A percentile compares a stretch with the other conserved stretches of the same genome.
Evolutionary conservation across 2,113 vertebrate genomes (phyloP).

Genomic region (Lasiurus borealis): DNA sequence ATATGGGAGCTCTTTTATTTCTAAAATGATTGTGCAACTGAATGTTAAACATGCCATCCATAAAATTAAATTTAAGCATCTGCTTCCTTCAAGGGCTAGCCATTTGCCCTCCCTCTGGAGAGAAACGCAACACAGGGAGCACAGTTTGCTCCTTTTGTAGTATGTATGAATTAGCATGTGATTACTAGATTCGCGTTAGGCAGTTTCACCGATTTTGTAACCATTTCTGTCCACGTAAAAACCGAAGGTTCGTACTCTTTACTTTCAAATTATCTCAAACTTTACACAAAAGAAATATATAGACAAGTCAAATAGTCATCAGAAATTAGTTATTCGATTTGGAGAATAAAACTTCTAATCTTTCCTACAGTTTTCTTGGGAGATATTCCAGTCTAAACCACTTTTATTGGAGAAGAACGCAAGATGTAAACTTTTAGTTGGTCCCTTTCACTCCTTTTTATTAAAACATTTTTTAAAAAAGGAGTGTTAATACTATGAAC

Average conservation of each 20-base stretch:
- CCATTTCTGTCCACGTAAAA: not conserved
- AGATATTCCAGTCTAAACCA: not conserved
- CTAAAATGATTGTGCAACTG: constrained; percentile 35
- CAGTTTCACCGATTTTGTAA: not conserved
- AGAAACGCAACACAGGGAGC: not conserved
- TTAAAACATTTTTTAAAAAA: constrained; percentile 15
- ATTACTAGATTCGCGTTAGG: not conserved
- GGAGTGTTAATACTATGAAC: not conserved
- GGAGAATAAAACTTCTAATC: not conserved
- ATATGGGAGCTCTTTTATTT: constrained; percentile 19
- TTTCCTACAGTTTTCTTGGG: not conserved
- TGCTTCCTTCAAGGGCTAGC: constrained; percentile 57
- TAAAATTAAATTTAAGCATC: constrained; percentile 62
- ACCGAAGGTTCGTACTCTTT: not conserved
- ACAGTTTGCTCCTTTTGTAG: not conserved
- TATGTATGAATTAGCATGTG: not conserved
- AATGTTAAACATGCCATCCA: constrained; percentile 27
- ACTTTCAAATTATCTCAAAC: not conserved
- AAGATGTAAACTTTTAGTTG: not conserved
- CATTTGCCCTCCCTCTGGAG: not conserved
- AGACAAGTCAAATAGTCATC: not conserved
- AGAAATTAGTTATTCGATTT: not conserved
- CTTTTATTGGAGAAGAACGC: not conserved
- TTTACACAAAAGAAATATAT: not conserved
- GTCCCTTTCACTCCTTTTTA: not conserved